phyloP scores from a whole-genome alignment of 2,113 vertebrate species.

The Hemichromis elongatus region DNA sequence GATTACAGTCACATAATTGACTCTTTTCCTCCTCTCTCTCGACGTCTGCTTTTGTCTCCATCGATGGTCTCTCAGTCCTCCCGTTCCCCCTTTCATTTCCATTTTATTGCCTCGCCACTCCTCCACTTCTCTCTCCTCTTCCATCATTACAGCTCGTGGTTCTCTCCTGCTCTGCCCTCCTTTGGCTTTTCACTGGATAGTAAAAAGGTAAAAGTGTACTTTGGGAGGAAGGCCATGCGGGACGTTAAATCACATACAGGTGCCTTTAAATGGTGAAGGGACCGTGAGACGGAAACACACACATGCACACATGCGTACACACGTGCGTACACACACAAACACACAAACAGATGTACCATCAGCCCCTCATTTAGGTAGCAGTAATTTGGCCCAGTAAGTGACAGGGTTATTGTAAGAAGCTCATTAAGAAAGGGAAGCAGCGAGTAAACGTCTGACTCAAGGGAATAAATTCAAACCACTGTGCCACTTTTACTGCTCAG shows the following conservation, averaged over 20 bases:
- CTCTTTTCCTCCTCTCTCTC: not conserved
- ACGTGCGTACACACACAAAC: not conserved
- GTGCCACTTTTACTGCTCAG: constrained; percentile 62
- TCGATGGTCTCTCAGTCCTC: not conserved
- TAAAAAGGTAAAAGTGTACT: constrained; percentile 62
- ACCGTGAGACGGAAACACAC: constrained; percentile 12
- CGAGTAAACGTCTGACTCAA: constrained; percentile 60
- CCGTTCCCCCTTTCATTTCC: constrained; percentile 14
- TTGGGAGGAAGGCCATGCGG: constrained; percentile 45
- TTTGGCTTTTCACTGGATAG: constrained; percentile 15
- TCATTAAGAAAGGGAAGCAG: constrained; percentile 69
- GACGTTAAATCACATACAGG: constrained; percentile 62
- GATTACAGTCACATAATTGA: not conserved
- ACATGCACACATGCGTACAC: not conserved
- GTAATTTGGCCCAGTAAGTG: constrained; percentile 63
- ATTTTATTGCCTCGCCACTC: constrained; percentile 43
- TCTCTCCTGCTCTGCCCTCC: not conserved
- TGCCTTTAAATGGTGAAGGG: constrained; percentile 43
- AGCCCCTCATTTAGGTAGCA: constrained; percentile 54
- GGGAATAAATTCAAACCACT: constrained; percentile 62
- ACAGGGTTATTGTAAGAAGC: constrained; percentile 67
- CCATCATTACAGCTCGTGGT: constrained; percentile 19
- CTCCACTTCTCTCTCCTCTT: constrained; percentile 29
- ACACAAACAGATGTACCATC: not conserved
- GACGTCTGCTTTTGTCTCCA: not conserved